These are phyloP conservation scores for Aegithalos caudatus DNA, from an alignment of 2,113 vertebrate species.

Conservation along the genomic window DNA sequence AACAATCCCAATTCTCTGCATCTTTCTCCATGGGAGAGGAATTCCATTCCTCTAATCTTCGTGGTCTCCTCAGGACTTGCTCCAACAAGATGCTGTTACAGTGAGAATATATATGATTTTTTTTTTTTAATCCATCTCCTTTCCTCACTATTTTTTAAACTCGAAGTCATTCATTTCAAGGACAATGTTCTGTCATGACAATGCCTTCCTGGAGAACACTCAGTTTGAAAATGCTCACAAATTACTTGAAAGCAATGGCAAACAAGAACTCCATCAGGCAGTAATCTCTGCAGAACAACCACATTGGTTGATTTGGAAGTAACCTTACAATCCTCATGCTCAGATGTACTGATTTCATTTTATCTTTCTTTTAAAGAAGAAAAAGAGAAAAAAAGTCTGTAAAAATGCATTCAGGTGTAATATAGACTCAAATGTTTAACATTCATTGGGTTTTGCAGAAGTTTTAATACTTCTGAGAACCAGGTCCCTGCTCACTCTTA, in stretches of 20 bases:
- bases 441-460: background rate
- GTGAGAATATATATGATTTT: background rate
- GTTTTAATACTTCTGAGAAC: background rate
- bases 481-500: background rate
- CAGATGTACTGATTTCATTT: background rate
- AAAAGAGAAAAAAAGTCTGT: background rate
- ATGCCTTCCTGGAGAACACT: background rate
- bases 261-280: background rate
- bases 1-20: background rate
- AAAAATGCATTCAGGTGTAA: background rate
- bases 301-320: background rate
- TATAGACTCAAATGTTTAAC: background rate
- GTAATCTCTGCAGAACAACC: background rate
- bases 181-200: background rate
- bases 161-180: background rate
- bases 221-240: background rate
- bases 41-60: background rate
- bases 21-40: background rate
- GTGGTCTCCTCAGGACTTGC: background rate
- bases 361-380: background rate
- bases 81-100: background rate
- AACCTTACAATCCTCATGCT: background rate
- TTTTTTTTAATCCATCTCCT: background rate
- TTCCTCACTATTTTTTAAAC: background rate
- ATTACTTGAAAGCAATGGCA: background rate